Evolutionary conservation across 2,113 vertebrate genomes (phyloP).

Genomic region (Semnopithecus entellus): DNA sequence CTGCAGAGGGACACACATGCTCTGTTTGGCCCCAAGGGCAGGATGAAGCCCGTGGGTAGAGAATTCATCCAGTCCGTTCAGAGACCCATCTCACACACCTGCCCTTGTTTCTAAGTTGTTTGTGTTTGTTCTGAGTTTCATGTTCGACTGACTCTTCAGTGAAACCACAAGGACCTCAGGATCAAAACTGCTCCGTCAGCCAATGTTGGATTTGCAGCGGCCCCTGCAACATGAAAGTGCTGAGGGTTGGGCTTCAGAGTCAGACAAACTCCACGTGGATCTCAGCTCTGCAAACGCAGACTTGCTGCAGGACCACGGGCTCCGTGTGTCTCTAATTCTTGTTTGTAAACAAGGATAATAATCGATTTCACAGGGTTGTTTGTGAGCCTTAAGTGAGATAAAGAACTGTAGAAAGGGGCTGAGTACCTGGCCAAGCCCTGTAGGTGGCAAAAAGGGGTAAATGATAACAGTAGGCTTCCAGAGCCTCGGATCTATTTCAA

Average conservation of each 20-base stretch:
- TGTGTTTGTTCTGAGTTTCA: neutral
- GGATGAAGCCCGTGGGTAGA: rapidly evolving
- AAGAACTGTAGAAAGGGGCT: neutral
- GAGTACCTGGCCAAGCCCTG: no score
- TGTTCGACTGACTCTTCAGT: neutral
- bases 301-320: rapidly evolving
- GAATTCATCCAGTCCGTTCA: rapidly evolving
- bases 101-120: neutral
- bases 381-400: neutral
- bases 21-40: no score
- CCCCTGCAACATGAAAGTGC: neutral
- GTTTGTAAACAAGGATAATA: neutral
- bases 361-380: neutral
- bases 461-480: neutral
- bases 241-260: neutral
- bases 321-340: neutral
- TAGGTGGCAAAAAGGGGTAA: neutral
- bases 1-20: neutral
- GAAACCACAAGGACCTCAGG: neutral
- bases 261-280: neutral
- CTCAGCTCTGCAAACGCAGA: no score
- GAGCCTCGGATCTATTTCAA: neutral
- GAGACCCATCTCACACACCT: neutral
- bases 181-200: rapidly evolving
- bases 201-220: rapidly evolving